Evolutionary conservation across 2,113 vertebrate genomes (phyloP), one percentile per base, ranked within the genome.

Genomic region (Poeciliopsis turrubarensis): DNA sequence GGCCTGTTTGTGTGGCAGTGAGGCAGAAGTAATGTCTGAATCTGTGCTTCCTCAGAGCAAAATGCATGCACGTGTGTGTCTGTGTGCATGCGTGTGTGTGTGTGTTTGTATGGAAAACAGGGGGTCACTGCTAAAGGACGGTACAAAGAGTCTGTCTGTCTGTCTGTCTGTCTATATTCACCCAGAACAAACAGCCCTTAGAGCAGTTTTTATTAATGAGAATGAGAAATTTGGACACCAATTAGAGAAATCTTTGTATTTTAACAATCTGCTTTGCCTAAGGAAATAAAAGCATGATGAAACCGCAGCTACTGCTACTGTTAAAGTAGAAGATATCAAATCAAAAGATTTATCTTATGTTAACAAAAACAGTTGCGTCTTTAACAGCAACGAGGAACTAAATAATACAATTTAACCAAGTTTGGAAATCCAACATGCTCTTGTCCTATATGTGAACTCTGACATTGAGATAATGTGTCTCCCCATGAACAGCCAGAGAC

Each of bases 1-100:
- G 78, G 87, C 84, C 90, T 86, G 91, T 90, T 93, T 92, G 92
- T 91, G 89, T 86, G 66, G 88, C 86, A 88, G 85, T 67, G 87
- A 92, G 79, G 91, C 86, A 85, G 88, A 92, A 91, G 77, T 89
- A 91, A 92, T 82, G 75, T 73, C 74, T 80, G 91, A 91, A 92
- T 89, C 91, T 91, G 86, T 89, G 71, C 88, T 89, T 71, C 90
- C 88, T 92, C 70, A 71, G 74, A 91, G 89, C 81, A 1, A 82
- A 87, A 73, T 86, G 70, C 62, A 65, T 73, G 77, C 47, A 19
- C 61, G 68, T 68, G 51, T 71, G 75, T 47, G 77, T 79, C 22
- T 57, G 51, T 7, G 25, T 57, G 51, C 22, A 57, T 79, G 67
- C 65, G 62, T 77, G 65, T 54, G 74, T 65, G 75, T 54, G 77